phyloP scores from a whole-genome alignment of 2,888 invertebrate species.

The Trachelus troglodyta region DNA sequence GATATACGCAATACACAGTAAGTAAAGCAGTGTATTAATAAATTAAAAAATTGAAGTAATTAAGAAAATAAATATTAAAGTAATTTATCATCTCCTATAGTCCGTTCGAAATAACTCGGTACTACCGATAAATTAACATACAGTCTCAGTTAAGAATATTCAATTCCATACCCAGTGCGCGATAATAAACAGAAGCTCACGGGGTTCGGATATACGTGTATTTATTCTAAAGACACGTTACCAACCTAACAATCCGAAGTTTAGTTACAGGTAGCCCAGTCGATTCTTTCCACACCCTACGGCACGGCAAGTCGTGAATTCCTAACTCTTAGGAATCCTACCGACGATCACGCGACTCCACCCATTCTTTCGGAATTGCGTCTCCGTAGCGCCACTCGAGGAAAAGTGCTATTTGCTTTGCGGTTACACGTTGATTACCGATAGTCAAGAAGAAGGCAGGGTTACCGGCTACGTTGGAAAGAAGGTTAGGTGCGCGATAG shows the following conservation, averaged over 20 bases:
- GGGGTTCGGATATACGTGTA: background rate
- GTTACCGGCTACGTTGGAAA: background rate
- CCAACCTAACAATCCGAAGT: background rate
- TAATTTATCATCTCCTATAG: too few relatives aligned
- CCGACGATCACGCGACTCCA: background rate
- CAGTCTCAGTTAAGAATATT: too few relatives aligned
- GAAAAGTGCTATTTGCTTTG: slow-evolving; percentile 44
- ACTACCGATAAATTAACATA: too few relatives aligned
- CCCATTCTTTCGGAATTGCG: slow-evolving; percentile 27
- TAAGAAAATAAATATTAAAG: too few relatives aligned
- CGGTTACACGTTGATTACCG: slow-evolving; percentile 44
- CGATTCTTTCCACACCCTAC: background rate
- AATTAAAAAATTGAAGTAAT: too few relatives aligned
- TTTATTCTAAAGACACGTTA: background rate
- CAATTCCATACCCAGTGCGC: too few relatives aligned
- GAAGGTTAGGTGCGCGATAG: too few relatives aligned
- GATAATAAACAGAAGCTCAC: too few relatives aligned
- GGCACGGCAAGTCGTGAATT: background rate
- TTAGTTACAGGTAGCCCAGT: background rate
- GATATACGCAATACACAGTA: too few relatives aligned
- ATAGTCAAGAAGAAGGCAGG: slow-evolving; percentile 20
- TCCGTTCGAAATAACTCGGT: too few relatives aligned
- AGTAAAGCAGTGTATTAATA: too few relatives aligned
- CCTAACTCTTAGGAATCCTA: background rate
- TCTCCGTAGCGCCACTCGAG: slow-evolving; percentile 33